Evolutionary conservation across 2,113 vertebrate species (phyloP), one percentile per base, ranked within the genome.

Genomic region (Ammodytes marinus): DNA sequence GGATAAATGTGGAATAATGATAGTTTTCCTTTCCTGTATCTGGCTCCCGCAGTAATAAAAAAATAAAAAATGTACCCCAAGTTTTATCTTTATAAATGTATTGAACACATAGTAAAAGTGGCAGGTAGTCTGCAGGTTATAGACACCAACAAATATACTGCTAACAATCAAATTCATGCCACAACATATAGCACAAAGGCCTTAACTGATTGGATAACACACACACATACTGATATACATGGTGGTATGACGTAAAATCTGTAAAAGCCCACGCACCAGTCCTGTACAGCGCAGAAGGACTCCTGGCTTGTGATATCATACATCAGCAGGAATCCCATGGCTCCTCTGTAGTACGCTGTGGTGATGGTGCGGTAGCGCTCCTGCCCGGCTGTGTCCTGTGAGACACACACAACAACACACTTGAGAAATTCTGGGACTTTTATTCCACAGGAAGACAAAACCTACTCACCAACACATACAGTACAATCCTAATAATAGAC

Each of bases 261-360:
- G 47, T 27, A 27, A 27, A 27, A 35, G 6, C 46, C 2, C 35
- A 71, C 93, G 77, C 68, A 97, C 96, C 96, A 97, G 92, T 97
- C 96, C 76, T 96, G 95, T 13, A 96, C 95, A 12, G 96, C 95
- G 0, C 79, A 93, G 94, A 97, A 97, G 0, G 96, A 95, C 8
- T 96, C 96, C 89, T 95, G 90, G 72, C 94, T 96, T 12, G 96
- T 95, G 89, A 96, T 96, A 66, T 97, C 96, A 43, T 96, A 97
- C 95, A 96, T 96, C 0, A 97, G 93, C 75, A 97, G 91, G 79
- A 96, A 97, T 2, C 96, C 96, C 96, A 97, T 96, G 69, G 96
- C 96, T 40, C 96, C 96, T 67, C 96, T 90, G 93, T 97, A 97
- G 74, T 97, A 97, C 0, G 96, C 96, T 4, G 96, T 97, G 57